Evolutionary conservation across 2,888 invertebrate genomes (phyloP), one percentile per base, ranked within the genome.

Genomic region (Dryobota labecula): DNA sequence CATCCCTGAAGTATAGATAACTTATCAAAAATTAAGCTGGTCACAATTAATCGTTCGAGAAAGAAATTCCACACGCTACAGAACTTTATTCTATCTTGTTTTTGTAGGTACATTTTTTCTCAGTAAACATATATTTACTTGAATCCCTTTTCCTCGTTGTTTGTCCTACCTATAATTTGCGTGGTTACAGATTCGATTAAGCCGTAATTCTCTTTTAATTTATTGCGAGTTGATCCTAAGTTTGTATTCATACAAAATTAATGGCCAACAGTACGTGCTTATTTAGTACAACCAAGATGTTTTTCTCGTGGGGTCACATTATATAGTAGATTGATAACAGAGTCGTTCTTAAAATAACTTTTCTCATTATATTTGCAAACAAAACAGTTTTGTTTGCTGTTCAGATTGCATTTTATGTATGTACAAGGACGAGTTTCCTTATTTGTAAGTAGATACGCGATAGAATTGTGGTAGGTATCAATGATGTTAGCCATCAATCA

Each of bases 141-240:
- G 58, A 62, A 71, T 69, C 61, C 72, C 47, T 81, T 82, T 81
- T 82, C 78, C 82, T 83, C 24, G 65, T 78, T 73, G 53, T 65
- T 54, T 61, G 58, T 71, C 63, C 18, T 54, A 54, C 84, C 68
- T 82, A 73, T 84, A 82, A 82, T 82, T 78, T 76, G 73, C 66
- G 70, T 67, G 83, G 79, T 69, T 51, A 36, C 57, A 60, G 43
- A 75, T 75, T 73, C 67, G 69, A 82, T 84, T 83, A 69, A 73
- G 51, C 30, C 65, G 69, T 78, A 72, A 84, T 78, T 71, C 70
- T 45, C 47, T 78, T 75, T 82, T 84, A 84, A 83, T 84, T 78
- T 82, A 73, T 70, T 69, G 30, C 63, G 51, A 71, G 73, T 67
- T 75, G 66, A 33, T 70, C 58, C 60, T 71, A 70, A 49, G 33